phyloP scores from a whole-genome alignment of 2,888 invertebrate species.

The Masnerella sp. region DNA sequence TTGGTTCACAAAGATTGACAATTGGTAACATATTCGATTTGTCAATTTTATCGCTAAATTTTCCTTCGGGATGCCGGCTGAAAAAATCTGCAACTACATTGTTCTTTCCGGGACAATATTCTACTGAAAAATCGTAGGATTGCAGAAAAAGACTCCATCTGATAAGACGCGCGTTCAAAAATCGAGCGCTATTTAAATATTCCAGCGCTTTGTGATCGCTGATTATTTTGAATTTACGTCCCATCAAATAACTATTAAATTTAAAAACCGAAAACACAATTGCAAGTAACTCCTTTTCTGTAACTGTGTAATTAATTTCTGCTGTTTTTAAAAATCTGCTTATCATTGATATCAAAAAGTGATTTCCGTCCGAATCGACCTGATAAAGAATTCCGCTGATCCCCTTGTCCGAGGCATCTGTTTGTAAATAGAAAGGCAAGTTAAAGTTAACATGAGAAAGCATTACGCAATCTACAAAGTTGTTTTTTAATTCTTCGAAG shows the following conservation, averaged over 20 bases:
- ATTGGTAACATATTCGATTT: neutral
- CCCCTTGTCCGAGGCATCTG: conserved; percentile 23
- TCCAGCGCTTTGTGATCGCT: conserved; percentile 16
- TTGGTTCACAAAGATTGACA: neutral
- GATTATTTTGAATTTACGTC: conserved; percentile 10
- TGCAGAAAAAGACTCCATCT: conserved; percentile 52
- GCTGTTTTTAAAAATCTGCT: conserved; percentile 9
- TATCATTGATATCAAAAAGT: conserved; percentile 4
- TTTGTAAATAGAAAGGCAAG: conserved; percentile 29
- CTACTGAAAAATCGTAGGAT: conserved; percentile 6
- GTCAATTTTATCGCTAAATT: neutral
- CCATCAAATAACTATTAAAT: conserved; percentile 18
- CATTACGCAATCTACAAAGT: conserved; percentile 21
- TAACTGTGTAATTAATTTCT: conserved; percentile 19
- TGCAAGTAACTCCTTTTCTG: conserved; percentile 19
- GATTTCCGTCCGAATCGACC: neutral
- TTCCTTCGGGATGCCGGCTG: conserved; percentile 20
- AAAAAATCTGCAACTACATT: conserved; percentile 37
- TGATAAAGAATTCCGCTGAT: conserved; percentile 26
- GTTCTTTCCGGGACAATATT: conserved; percentile 34
- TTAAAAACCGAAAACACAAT: conserved; percentile 24
- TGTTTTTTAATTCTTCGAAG: conserved; percentile 12
- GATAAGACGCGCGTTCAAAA: conserved; percentile 28
- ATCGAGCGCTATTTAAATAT: conserved; percentile 18
- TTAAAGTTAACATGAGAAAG: conserved; percentile 15